Evolutionary conservation across 2,113 vertebrate species (phyloP), one percentile per base, ranked within the genome.

Genomic region (Festucalex cinctus): DNA sequence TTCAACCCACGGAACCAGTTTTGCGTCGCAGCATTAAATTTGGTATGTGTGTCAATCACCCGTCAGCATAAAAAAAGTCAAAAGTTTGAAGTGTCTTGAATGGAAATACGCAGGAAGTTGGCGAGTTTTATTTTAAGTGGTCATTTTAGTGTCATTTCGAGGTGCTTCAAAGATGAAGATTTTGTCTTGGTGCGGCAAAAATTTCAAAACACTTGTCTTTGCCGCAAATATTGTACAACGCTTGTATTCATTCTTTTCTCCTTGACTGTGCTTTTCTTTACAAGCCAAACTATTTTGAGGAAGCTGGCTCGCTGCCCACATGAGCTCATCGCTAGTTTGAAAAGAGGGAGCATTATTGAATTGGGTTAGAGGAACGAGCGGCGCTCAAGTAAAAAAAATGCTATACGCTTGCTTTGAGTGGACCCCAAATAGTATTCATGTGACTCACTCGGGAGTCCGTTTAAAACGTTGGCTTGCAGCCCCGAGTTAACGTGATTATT

Each of bases 281-380:
- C 67, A 41, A 16, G 36, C 13, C 36, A 73, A 63, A 71, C 68
- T 80, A 26, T 83, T 77, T 72, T 44, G 75, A 83, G 79, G 67
- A 71, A 68, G 72, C 73, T 89, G 88, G 88, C 88, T 69, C 68
- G 67, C 74, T 76, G 81, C 85, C 85, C 80, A 36, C 62, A 69
- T 85, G 81, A 81, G 80, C 77, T 88, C 80, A 86, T 80, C 73
- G 73, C 48, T 77, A 69, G 71, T 51, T 71, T 75, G 65, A 74
- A 77, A 72, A 51, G 75, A 53, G 70, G 37, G 62, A 9, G 57
- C 53, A 44, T 24, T 32, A 35, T 35, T 36, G 20, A 12, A 7
- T 28, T 57, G 32, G 62, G 63, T 58, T 54, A 61, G 56, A 14
- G 36, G 80, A 66, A 9, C 59, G 69, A 46, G n/a, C n/a, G 49